Percentiles rank a stretch among this genome's conserved stretches.
Conservation (phyloP, 2,797 vertebrate genomes). For the Acanthurus tractus region DNA sequence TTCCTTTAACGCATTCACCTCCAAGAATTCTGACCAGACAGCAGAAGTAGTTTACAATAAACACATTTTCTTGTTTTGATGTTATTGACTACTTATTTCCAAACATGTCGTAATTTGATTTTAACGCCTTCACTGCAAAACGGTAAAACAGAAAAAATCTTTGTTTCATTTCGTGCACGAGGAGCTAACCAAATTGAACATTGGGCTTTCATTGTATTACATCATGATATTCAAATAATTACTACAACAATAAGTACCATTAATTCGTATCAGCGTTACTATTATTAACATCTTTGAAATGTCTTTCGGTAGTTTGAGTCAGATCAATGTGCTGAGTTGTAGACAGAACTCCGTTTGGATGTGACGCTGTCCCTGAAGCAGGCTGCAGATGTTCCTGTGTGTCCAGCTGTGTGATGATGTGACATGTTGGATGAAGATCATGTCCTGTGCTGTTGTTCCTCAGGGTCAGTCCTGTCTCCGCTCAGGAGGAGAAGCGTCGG, state of each 20-base stretch:
- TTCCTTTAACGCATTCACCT: neutral
- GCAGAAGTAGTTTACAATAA: neutral
- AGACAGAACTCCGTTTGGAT: too few species aligned
- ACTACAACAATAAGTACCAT: too few species aligned
- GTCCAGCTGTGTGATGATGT: neutral
- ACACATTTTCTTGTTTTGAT: neutral
- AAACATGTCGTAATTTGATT: neutral
- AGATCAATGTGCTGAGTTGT: too few species aligned
- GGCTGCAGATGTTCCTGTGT: neutral
- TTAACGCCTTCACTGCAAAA: neutral
- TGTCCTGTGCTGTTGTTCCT: neutral
- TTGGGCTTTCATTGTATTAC: too few species aligned
- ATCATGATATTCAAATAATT: too few species aligned
- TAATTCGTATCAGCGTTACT: too few species aligned
- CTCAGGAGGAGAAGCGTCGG: constrained; percentile 45
- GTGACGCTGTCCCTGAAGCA: neutral
- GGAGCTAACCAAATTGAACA: neutral
- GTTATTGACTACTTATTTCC: neutral
- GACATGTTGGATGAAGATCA: neutral
- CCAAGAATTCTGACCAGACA: neutral
- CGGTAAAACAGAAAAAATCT: neutral
- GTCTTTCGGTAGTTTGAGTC: too few species aligned
- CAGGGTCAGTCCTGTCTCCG: constrained; percentile 48
- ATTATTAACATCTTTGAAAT: too few species aligned
- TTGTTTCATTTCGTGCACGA: neutral